phyloP scores from a whole-genome alignment of 2,113 vertebrate genomes.

The Solea senegalensis region DNA sequence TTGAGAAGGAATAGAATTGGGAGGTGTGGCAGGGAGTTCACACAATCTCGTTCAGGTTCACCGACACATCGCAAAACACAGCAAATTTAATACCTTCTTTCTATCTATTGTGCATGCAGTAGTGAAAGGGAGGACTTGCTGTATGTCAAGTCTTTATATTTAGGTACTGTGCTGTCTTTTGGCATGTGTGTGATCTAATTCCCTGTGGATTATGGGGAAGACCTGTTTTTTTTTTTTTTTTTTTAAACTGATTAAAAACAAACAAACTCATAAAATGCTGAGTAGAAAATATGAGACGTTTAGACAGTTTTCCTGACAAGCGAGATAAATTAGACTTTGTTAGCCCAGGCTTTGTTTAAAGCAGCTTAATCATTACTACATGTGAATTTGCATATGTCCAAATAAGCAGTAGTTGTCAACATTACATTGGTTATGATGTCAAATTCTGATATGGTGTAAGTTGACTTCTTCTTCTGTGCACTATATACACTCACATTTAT shows the following conservation, averaged over 20 bases:
- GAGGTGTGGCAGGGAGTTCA: slow-evolving; percentile 51
- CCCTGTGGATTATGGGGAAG: not conserved
- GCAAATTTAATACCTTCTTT: slow-evolving; percentile 57
- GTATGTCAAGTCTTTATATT: slow-evolving; percentile 50
- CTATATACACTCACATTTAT: not conserved
- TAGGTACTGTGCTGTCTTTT: slow-evolving; percentile 22
- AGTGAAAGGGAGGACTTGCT: slow-evolving; percentile 50
- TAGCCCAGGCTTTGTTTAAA: no score
- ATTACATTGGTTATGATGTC: no score
- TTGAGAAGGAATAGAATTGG: slow-evolving; percentile 44
- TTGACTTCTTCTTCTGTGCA: no score
- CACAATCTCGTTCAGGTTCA: slow-evolving; percentile 47
- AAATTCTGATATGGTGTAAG: no score
- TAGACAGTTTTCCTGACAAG: no score
- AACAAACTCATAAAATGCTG: no score
- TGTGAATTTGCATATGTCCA: no score
- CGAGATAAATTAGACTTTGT: no score
- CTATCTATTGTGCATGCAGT: slow-evolving; percentile 51
- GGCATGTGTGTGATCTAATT: slow-evolving; percentile 21
- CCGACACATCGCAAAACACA: slow-evolving; percentile 54
- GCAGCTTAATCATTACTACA: no score
- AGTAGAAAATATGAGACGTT: no score
- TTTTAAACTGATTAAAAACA: no score
- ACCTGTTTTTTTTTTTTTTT: not conserved
- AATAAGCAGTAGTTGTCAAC: no score